These are phyloP conservation scores for Patella pellucida DNA, from an alignment of 2,888 invertebrate genomes.

Conservation along the genomic window DNA sequence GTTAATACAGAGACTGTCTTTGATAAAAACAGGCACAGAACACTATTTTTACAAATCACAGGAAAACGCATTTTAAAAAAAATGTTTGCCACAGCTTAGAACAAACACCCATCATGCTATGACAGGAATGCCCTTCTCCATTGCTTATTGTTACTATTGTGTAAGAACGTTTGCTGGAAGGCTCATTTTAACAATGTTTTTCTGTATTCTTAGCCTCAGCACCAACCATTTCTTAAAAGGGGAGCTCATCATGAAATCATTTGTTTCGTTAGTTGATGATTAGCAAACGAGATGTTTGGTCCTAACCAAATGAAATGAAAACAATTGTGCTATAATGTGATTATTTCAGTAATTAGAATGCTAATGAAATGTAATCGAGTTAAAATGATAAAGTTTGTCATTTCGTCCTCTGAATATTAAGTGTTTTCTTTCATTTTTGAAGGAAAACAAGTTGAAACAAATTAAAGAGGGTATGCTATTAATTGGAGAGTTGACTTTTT, in stretches of 20 bases:
- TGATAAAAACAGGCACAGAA: too few species aligned
- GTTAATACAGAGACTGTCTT: background rate
- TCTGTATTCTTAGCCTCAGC: background rate
- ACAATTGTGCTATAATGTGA: background rate
- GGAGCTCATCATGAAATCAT: constrained; percentile 5
- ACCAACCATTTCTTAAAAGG: background rate
- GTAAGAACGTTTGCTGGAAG: background rate
- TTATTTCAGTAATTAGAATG: background rate
- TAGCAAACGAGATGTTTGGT: constrained; percentile 2
- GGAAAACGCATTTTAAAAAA: constrained; percentile 1
- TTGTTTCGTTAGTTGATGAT: background rate
- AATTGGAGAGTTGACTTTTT: too few species aligned
- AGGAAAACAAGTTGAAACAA: too few species aligned
- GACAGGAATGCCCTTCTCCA: background rate
- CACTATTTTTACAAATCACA: background rate
- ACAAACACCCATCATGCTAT: background rate
- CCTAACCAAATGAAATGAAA: background rate
- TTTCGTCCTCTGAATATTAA: too few species aligned
- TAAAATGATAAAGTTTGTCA: background rate
- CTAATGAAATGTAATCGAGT: background rate
- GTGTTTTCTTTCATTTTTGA: too few species aligned
- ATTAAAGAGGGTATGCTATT: too few species aligned
- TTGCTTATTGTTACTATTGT: constrained; percentile 8
- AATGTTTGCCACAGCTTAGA: background rate
- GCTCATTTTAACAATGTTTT: constrained; percentile 8